Evolutionary conservation across 1,140 invertebrate species (phyloP), one percentile per base, ranked within the genome.

Genomic region (Frieseomelitta varia): DNA sequence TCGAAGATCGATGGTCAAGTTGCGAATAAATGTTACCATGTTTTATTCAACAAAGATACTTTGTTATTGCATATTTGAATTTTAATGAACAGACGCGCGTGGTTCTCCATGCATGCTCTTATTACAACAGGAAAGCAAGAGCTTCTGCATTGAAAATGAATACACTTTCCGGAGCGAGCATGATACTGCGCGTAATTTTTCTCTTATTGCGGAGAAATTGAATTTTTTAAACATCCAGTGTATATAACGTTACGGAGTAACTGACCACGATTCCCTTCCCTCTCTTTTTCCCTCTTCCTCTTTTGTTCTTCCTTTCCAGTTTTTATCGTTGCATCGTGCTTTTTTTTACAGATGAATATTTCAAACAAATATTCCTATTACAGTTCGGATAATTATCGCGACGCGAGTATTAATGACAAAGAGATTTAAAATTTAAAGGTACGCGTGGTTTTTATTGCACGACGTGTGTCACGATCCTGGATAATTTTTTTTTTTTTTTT

Each of bases 181-280:
- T 19, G 8, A 47, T 69, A 55, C 30, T 12, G 12, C 10, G n/a
- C 19, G 1, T 51, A 69, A n/a, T 34, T 58, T 34, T 21, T 56
- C 39, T 24, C 34, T 78, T 83, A 83, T 61, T 69, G 56, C 15
- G n/a, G 27, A 24, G 39, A 51, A 83, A 83, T 83, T 83, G 27
- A 78, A 78, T 83, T 69, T 78, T 79, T 82, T 69, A 69, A 78
- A 77, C 61, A 83, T 58, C 65, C 65, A 39, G 8, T 1, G 10
- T n/a, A 30, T 56, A 8, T 27, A 47, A 24, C 24, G 56, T 34
- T 34, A 51, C n/a, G 56, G 53, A 68, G 21, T 47, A 27, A 81
- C 68, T 11, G 17, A 19, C 10, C 27, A 19, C 27, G 14, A n/a
- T 11, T 34, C 30, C 17, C 4, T 17, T 27, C 19, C 15, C 21